Evolutionary conservation across 2,888 invertebrate species (phyloP), one percentile per base, ranked within the genome.

Genomic region (Phengaris alcon): DNA sequence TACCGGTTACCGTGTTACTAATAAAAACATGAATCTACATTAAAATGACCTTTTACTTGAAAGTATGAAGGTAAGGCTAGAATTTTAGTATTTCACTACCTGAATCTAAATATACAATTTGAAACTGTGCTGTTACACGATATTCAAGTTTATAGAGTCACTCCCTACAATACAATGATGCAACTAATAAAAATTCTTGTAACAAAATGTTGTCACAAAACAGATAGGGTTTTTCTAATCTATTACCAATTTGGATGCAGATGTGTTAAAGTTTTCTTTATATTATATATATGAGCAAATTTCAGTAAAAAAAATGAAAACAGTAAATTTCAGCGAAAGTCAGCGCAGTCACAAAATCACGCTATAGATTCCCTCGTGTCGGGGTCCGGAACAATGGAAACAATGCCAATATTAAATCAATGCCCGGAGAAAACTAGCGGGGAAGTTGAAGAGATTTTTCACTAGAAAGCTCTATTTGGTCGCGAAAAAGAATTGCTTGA

Each of bases 341-440:
- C 64, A 64, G 44, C 64, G 12, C 13, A 64, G 44, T 44, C 35
- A 35, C 12, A 15, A 35, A 35, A 13, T 64, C 35, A 64, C 15
- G 64, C 64, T 6, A 35, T 64, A 64, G 12, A 64, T 64, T 68
- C 46, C 9, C 68, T 46, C 69, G 69, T n/a, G 46, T 48, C 69
- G 46, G 15, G 8, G 48, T 59, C 59, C 69, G 48, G 69, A 10
- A 69, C 69, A 69, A 69, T 69, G 69, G 69, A 69, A 69, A 69
- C 48, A 69, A 69, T 48, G 48, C 69, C 69, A 69, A 69, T 69
- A 69, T 69, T 48, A 69, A 69, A 69, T 69, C 69, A 69, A 69
- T 69, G 69, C 69, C 15, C 15, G 69, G 15, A 35, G 69, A 69
- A 48, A 69, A 48, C 46, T n/a, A 69, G 69, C 12, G 48, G 48